Conservation (phyloP, 2,888 invertebrate species). For the Celastrina argiolus region DNA sequence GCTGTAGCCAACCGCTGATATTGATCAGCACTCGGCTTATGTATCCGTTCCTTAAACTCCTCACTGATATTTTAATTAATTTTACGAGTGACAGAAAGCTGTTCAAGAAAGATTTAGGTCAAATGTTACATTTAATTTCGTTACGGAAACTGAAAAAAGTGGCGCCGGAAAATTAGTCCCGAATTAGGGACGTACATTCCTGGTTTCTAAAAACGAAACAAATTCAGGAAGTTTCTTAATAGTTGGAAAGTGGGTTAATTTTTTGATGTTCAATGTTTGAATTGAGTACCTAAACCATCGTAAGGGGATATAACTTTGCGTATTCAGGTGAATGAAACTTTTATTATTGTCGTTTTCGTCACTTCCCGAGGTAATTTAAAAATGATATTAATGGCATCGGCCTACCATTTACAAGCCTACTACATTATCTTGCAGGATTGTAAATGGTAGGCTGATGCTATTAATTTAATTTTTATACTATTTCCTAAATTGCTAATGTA, state of each 20-base stretch:
- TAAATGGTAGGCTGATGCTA: too few species aligned
- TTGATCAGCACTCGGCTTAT: too few species aligned
- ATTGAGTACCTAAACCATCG: neutral
- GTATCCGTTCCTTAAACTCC: too few species aligned
- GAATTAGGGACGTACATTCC: slow-evolving; percentile 1
- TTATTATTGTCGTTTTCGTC: neutral
- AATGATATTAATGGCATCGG: neutral
- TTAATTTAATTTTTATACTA: too few species aligned
- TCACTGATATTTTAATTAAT: too few species aligned
- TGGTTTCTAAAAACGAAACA: slow-evolving; percentile 5
- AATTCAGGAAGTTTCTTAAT: slow-evolving; percentile 3
- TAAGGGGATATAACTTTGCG: neutral
- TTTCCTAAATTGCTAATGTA: too few species aligned
- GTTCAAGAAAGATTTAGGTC: slow-evolving; percentile 10
- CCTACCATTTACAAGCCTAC: neutral
- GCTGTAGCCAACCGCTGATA: too few species aligned
- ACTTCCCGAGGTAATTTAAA: neutral
- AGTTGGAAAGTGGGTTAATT: slow-evolving; percentile 2
- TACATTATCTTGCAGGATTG: neutral
- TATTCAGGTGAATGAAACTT: neutral
- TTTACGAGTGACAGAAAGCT: neutral
- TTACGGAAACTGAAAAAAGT: slow-evolving; percentile 2
- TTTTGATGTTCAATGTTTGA: neutral
- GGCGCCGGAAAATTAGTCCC: slow-evolving; percentile 2
- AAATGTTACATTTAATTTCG: neutral